Evolutionary conservation across 2,113 vertebrate genomes (phyloP).

Genomic region (Tamias sibiricus): DNA sequence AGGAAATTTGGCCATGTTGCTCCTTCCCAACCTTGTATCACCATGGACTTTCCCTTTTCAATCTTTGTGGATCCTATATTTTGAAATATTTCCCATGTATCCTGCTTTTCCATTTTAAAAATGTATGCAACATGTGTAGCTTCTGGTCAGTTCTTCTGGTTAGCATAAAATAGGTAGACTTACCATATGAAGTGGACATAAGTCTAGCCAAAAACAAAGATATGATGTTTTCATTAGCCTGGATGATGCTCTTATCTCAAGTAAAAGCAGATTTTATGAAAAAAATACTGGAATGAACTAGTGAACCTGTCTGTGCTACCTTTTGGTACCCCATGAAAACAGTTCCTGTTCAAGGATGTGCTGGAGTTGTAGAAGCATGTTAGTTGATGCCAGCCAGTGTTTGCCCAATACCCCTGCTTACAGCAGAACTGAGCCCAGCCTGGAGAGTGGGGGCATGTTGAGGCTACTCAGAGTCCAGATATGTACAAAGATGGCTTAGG

Average conservation of each 20-base stretch:
- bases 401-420: background rate
- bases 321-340: background rate
- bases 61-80: background rate
- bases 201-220: conserved; percentile 31
- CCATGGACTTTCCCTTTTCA: background rate
- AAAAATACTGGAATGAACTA: background rate
- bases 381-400: background rate
- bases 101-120: conserved; percentile 44
- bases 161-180: background rate
- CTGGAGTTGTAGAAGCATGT: background rate
- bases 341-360: background rate
- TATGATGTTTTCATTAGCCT: background rate
- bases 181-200: background rate
- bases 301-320: background rate
- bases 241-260: background rate
- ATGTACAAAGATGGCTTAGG: background rate
- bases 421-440: background rate
- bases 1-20: background rate
- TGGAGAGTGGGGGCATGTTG: background rate
- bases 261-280: background rate
- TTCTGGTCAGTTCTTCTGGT: background rate
- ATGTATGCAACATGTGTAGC: background rate
- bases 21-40: background rate
- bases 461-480: background rate
- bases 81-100: background rate